Evolutionary conservation across 1,140 invertebrate genomes (phyloP), one percentile per base, ranked within the genome.

Genomic region (Drosophila pseudoobscura): DNA sequence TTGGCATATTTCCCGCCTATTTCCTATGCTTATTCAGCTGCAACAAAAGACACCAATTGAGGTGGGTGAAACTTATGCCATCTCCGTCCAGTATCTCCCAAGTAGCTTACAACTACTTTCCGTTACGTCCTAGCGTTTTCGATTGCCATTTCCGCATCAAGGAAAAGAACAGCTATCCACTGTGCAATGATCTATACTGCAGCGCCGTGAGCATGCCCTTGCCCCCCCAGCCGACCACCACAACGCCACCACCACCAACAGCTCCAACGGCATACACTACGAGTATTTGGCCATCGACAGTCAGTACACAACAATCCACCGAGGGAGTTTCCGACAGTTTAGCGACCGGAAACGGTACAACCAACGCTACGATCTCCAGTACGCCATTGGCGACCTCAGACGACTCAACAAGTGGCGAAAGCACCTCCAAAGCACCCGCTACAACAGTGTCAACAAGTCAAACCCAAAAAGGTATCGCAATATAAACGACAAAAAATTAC

Each of bases 181-280:
- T 6, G 4, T 76, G 74, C 54, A 9, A 52, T 3, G 62, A 73
- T 31, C 39, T 76, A 24, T 66, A 22, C 24, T 76, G 69, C 6
- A 31, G 29, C 29, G 7, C 29, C 7, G 3, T 8, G 7, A 31
- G 29, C 29, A 31, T 8, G 29, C 7, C 29, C 29, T 2, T 31
- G 29, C 1, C 29, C 29, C 29, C 29, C 8, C 29, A 31, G 29
- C 7, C 29, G 29, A 31, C 29, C 29, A 8, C 6, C 29, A 29
- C 29, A 29, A 29, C 29, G 29, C 29, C 29, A 8, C 6, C 29
- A 8, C 6, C 7, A 29, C 0, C 29, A 29, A 1, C 29, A 29
- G 29, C 0, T 0, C 15, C 15, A 15, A 15, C 15, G 29, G 29
- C 24, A 5, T 0, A 26, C 6, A 6, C 24, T 26, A n/a, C n/a